phyloP scores from a whole-genome alignment of 2,797 vertebrate genomes.

The Liparis tanakae region DNA sequence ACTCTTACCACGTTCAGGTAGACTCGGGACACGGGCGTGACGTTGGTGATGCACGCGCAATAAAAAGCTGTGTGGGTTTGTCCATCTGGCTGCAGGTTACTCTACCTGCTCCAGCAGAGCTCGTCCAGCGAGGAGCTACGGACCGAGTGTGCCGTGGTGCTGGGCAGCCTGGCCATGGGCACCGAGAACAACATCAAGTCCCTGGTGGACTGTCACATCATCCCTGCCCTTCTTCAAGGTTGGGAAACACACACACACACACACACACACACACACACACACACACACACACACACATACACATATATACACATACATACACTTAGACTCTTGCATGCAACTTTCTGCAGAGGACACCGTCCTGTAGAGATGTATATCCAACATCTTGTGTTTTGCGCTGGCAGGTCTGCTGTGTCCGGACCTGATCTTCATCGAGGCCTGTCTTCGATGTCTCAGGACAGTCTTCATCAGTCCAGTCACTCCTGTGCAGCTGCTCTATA shows the following conservation, averaged over 20 bases:
- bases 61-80: not conserved
- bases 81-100: constrained; percentile 84
- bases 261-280: not conserved
- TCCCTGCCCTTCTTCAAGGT: constrained; percentile 98
- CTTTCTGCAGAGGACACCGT: not conserved
- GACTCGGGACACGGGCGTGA: not conserved
- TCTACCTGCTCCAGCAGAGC: constrained; percentile 97
- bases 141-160: constrained; percentile 96
- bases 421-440: constrained; percentile 96
- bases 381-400: constrained; percentile 16
- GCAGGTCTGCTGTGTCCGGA: constrained; percentile 92
- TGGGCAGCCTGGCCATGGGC: constrained; percentile 98
- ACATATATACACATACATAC: too few species aligned
- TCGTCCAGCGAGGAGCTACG: constrained; percentile 92
- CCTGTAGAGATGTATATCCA: not conserved
- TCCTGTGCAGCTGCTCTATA: constrained; percentile 96
- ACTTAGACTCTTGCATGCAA: not conserved
- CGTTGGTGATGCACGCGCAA: not conserved
- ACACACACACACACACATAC: too few species aligned
- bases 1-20: not conserved
- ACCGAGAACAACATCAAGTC: constrained; percentile 99
- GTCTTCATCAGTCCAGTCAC: constrained; percentile 98
- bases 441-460: constrained; percentile 95
- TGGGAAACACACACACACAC: not conserved
- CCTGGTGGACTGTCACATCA: constrained; percentile 98